These are phyloP conservation scores for Microcebus griseorufus DNA, from an alignment of 2,113 vertebrate species.

Conservation along the genomic window DNA sequence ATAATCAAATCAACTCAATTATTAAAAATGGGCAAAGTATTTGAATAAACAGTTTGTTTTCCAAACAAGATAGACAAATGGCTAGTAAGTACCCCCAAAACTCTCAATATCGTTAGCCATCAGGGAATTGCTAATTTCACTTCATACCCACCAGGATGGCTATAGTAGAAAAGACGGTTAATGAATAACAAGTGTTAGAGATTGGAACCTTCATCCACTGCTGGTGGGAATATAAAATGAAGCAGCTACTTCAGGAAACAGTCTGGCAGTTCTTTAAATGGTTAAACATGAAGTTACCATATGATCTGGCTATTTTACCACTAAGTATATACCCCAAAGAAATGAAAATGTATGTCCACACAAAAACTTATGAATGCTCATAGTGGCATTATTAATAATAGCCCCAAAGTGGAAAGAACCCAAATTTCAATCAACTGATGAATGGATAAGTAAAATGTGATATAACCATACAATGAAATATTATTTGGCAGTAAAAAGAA, in stretches of 20 bases:
- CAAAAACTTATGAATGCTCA: background rate
- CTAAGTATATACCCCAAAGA: background rate
- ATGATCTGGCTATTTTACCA: background rate
- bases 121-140: background rate
- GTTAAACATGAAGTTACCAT: background rate
- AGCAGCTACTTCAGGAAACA: background rate
- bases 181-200: background rate
- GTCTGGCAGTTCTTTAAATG: background rate
- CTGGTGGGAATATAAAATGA: background rate
- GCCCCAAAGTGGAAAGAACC: background rate
- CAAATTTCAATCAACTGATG: background rate
- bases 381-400: background rate
- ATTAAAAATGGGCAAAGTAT: background rate
- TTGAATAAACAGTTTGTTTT: background rate
- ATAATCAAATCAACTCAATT: background rate
- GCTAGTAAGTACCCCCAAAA: background rate
- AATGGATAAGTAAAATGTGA: background rate
- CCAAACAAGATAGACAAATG: background rate
- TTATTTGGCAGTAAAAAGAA: background rate
- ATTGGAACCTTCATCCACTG: background rate
- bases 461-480: background rate
- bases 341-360: background rate
- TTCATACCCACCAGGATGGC: background rate
- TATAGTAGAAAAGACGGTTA: background rate
- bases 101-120: background rate